These are phyloP conservation scores for Sarcophaga carnaria DNA, from an alignment of 2,888 invertebrate genomes.

Conservation along the genomic window DNA sequence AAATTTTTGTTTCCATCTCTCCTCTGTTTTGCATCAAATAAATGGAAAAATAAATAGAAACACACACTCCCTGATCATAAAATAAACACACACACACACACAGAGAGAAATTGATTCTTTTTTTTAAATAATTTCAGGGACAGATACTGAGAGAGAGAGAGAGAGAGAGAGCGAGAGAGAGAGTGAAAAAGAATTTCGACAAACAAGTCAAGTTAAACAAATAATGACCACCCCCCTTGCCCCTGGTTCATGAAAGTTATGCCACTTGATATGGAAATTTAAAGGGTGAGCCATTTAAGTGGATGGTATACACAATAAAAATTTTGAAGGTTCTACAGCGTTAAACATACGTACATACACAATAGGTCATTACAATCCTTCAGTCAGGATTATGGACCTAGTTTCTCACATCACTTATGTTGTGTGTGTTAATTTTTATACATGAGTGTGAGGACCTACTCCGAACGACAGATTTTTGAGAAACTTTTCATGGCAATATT, in stretches of 20 bases:
- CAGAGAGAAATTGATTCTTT: background rate
- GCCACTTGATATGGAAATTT: background rate
- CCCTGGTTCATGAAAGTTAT: background rate
- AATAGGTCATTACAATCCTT: no score
- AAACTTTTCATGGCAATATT: no score
- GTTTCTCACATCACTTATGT: no score
- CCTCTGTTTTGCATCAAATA: background rate
- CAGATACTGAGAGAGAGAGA: background rate
- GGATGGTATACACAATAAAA: background rate
- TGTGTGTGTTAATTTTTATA: no score
- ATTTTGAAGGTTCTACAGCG: background rate
- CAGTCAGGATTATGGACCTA: no score
- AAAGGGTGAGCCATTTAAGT: constrained; percentile 28
- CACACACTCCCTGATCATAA: background rate
- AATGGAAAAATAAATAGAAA: background rate
- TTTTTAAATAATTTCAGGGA: background rate
- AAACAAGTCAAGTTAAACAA: background rate
- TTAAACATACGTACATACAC: no score
- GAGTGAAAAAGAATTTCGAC: background rate
- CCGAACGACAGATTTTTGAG: no score
- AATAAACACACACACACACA: background rate
- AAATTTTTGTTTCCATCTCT: background rate
- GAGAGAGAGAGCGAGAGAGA: background rate
- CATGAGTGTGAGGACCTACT: no score
- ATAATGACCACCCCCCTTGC: background rate